Percentiles rank a stretch among this genome's conserved stretches.
Evolutionary conservation across 1,140 invertebrate genomes (phyloP).

Genomic region (Musca vetustissima): DNA sequence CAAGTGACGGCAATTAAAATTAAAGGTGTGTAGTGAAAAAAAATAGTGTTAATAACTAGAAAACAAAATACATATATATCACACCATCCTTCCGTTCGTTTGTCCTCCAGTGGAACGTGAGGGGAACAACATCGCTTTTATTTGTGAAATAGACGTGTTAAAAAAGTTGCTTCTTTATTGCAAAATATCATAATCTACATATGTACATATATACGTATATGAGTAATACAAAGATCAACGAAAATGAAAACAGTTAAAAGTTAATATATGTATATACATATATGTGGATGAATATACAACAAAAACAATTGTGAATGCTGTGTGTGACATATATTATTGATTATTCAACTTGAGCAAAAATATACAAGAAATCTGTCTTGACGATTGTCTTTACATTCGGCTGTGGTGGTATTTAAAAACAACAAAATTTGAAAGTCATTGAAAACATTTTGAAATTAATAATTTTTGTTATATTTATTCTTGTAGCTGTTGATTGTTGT

Average conservation of each 20-base stretch:
- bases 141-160: conserved; percentile 3
- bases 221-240: conserved; percentile 5
- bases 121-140: not conserved
- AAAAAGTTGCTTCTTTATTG: conserved; percentile 1
- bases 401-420: not conserved
- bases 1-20: not conserved
- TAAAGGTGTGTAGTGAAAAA: conserved; percentile 9
- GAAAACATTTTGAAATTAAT: not conserved
- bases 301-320: no score
- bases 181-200: no score
- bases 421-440: not conserved
- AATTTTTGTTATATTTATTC: no score
- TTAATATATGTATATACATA: no score
- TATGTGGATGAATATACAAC: no score
- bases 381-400: no score
- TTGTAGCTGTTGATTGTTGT: no score
- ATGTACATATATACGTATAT: not conserved
- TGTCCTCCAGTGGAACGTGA: no score
- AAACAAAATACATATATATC: no score
- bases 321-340: conserved; percentile 13
- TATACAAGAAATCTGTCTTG: not conserved
- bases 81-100: no score
- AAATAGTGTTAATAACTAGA: no score
- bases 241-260: conserved; percentile 2
- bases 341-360: conserved; percentile 14